phyloP scores from a whole-genome alignment of 2,113 vertebrate genomes.

The Zapornia atra region DNA sequence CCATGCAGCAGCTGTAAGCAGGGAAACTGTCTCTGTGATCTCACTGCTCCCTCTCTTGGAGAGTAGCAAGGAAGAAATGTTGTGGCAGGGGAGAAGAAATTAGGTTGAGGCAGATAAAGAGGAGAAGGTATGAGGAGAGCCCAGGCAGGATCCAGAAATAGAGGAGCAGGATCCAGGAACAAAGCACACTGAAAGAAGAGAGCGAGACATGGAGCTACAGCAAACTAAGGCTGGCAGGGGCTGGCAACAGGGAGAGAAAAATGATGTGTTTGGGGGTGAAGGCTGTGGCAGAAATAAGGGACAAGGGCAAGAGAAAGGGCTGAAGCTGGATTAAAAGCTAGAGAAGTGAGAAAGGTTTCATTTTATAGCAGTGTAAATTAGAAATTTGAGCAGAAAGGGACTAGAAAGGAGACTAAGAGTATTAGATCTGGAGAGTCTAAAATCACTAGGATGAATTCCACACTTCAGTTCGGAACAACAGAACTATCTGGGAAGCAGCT shows the following conservation, averaged over 20 bases:
- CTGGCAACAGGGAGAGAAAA: not conserved
- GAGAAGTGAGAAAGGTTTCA: not conserved
- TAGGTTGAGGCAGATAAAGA: not conserved
- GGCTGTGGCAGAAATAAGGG: not conserved
- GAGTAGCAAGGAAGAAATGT: not conserved
- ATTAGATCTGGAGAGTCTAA: not conserved
- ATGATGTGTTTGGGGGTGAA: not conserved
- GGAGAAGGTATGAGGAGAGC: not conserved
- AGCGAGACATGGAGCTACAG: not conserved
- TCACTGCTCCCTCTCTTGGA: not conserved
- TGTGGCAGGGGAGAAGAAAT: not conserved
- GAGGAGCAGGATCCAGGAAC: not conserved
- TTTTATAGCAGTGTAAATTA: not conserved
- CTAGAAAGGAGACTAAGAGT: not conserved
- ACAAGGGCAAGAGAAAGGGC: not conserved
- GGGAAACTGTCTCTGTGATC: not conserved
- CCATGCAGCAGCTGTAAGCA: not conserved
- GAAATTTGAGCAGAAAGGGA: not conserved
- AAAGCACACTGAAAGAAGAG: not conserved
- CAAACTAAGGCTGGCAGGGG: not conserved
- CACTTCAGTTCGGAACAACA: not conserved
- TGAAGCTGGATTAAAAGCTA: not conserved
- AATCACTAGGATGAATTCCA: not conserved
- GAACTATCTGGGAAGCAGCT: not conserved
- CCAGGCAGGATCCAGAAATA: not conserved